Evolutionary conservation across 1,140 invertebrate genomes (phyloP), one percentile per base, ranked within the genome.

Genomic region (Lepidotrigona ventralis): DNA sequence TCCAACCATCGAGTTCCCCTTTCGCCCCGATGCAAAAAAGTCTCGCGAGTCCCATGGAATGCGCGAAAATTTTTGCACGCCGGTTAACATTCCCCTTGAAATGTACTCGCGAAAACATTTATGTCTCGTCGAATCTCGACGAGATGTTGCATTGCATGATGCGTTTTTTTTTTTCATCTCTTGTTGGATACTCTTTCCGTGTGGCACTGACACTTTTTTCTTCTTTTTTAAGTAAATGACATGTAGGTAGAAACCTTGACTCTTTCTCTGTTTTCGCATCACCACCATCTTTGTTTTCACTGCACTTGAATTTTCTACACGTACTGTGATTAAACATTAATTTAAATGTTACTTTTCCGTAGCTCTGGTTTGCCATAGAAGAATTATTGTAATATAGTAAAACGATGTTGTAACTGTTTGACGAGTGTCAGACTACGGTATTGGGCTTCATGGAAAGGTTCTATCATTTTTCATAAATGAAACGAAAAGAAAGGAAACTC

Each of bases 311-410:
- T 70, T 29, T 63, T 76, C 19, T 9, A 70, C 23, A 51, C 63
- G 29, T 26, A 54, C 15, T 53, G 54, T 53, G 63, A 82, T 63
- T 78, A 51, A 60, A 58, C 1, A 71, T 78, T 83, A 78, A 78
- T 56, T 56, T 14, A 39, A 68, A 77, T 1, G 54, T 78, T 77
- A 53, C 51, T 82, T 29, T 60, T 29, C 15, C 14, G 9, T 73
- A 60, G 60, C 19, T 12, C 12, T 51, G 21, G 46, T 73, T 51
- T 63, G 23, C 26, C 19, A 33, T 63, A 77, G 54, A 53, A 14
- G 3, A 53, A 39, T 2, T 5, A 46, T 46, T 46, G 9, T 46
- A 33, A 9, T 46, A 46, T 46, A 46, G 46, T 19, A 11, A 66
- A 11, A 29, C 77, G 14, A 33, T 33, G 23, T 75, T 2, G 19